Conservation (phyloP, 2,888 invertebrate genomes). For the Drosophila anomelani region DNA sequence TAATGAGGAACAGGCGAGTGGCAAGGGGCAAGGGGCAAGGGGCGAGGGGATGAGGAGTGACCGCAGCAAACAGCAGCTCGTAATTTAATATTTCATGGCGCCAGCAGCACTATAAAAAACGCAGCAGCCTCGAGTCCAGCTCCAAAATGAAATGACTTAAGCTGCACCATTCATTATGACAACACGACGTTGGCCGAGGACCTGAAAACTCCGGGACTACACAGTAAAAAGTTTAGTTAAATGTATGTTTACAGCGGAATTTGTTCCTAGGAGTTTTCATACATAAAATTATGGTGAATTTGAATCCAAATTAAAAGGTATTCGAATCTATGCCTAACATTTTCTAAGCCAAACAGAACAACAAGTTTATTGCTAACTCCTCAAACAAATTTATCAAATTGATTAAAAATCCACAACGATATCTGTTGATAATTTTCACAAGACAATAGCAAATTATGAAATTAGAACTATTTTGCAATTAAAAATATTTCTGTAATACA, state of each 20-base stretch:
- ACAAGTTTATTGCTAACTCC: too few species aligned
- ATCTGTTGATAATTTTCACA: neutral
- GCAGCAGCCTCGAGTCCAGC: constrained; percentile 49
- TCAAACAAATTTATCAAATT: neutral
- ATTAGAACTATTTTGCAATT: too few species aligned
- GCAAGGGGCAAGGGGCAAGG: constrained; percentile 11
- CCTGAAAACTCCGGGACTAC: neutral
- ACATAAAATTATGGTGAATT: neutral
- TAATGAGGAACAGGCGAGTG: constrained; percentile 21
- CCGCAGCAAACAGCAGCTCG: constrained; percentile 71
- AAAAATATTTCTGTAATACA: too few species aligned
- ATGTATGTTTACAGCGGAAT: neutral
- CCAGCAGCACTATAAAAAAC: constrained; percentile 83
- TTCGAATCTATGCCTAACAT: neutral
- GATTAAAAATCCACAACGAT: neutral
- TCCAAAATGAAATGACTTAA: constrained; percentile 83
- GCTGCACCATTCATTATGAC: constrained; percentile 84
- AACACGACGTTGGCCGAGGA: constrained; percentile 74
- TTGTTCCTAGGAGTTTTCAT: neutral
- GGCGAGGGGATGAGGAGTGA: constrained; percentile 3
- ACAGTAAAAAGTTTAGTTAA: neutral
- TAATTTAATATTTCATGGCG: constrained; percentile 84
- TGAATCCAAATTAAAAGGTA: neutral
- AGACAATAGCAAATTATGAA: neutral
- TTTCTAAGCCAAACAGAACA: neutral